These are phyloP conservation scores for Creontiades dilutus DNA, from an alignment of 2,888 invertebrate genomes.

Conservation along the genomic window DNA sequence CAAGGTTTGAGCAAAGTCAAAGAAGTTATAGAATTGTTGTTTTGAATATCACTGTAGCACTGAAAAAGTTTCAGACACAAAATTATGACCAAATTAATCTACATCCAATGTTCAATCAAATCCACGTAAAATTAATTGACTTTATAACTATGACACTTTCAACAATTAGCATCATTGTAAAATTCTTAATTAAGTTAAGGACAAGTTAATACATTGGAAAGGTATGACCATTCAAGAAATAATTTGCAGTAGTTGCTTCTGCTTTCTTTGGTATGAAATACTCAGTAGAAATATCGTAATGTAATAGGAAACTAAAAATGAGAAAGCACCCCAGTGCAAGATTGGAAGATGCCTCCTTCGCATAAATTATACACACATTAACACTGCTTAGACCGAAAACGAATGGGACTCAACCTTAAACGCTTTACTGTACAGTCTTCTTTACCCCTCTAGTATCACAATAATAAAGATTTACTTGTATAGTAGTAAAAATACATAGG, in stretches of 20 bases:
- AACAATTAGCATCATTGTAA: neutral
- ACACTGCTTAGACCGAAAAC: conserved; percentile 26
- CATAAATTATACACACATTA: conserved; percentile 6
- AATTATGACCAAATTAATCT: too few species aligned
- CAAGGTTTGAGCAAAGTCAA: too few species aligned
- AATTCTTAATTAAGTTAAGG: neutral
- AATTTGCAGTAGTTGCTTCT: neutral
- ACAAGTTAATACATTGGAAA: neutral
- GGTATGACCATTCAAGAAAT: too few species aligned
- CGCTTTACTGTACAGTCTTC: conserved; percentile 72
- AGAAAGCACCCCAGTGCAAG: conserved; percentile 43
- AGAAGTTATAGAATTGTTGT: too few species aligned
- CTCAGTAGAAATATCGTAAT: conserved; percentile 9
- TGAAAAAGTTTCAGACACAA: too few species aligned
- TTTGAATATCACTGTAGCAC: too few species aligned
- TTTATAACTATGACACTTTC: neutral
- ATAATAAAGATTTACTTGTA: conserved; percentile 68
- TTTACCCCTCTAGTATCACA: conserved; percentile 74
- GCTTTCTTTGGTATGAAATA: conserved; percentile 23
- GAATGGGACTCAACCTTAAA: conserved; percentile 40
- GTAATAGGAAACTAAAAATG: neutral
- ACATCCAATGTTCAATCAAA: neutral
- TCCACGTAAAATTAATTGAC: neutral
- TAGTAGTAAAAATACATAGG: conserved; percentile 38
- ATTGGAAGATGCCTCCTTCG: conserved; percentile 44